A percentile compares a stretch with the other conserved stretches of the same genome.
Evolutionary conservation across 2,888 invertebrate species (phyloP).

Genomic region (Pristionchus exspectatus): DNA sequence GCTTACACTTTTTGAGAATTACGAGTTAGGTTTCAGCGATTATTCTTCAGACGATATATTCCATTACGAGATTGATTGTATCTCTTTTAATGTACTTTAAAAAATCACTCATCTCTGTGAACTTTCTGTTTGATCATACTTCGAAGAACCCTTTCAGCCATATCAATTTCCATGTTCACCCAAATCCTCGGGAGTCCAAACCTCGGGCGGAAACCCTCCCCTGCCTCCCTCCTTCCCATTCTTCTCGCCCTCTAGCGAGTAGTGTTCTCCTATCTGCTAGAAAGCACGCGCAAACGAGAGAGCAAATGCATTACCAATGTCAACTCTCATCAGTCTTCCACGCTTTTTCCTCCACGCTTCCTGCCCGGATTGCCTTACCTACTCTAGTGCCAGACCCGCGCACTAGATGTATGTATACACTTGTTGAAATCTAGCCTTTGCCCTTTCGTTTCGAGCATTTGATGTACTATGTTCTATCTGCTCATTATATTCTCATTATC

Average conservation of each 20-base stretch:
- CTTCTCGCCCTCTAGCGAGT: neutral
- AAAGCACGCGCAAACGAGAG: neutral
- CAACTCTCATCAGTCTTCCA: slow-evolving; percentile 42
- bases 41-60: neutral
- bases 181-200: neutral
- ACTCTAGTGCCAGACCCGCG: neutral
- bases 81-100: neutral
- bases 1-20: neutral
- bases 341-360: slow-evolving; percentile 37
- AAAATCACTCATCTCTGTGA: no score
- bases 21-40: neutral
- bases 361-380: slow-evolving; percentile 24
- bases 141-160: no score
- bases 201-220: neutral
- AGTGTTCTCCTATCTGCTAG: neutral
- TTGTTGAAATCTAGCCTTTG: neutral
- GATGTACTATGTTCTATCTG: no score
- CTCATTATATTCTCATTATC: no score
- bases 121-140: no score
- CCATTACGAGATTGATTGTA: neutral
- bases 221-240: neutral
- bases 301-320: slow-evolving; percentile 47
- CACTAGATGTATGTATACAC: neutral
- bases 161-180: neutral
- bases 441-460: no score